Evolutionary conservation across 2,888 invertebrate genomes (phyloP), one percentile per base, ranked within the genome.

Genomic region (Ariolimax columbianus): DNA sequence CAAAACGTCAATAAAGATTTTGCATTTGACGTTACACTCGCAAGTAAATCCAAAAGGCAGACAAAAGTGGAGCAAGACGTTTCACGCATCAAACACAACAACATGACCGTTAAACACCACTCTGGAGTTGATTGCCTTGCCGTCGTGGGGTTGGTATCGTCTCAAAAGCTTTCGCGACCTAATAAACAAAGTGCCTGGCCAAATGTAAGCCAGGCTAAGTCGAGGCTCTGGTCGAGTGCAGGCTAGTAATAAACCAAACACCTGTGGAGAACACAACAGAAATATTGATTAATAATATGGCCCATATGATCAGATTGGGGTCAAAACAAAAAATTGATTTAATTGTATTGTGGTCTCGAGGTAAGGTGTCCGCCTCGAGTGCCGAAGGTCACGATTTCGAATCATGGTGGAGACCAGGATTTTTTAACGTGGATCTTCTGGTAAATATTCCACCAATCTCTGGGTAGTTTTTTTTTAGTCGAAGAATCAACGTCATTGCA

Each of bases 161-260:
- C 66, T 83, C 59, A 80, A 72, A 23, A 88, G 72, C 55, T 83
- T 87, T 51, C 75, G 72, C 63, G 86, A 86, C n/a, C 82, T 87
- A 59, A 87, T 59, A 85, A 91, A 91, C 17, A 92, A 51, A 40
- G 89, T 87, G 14, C 90, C 89, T n/a, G 93, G 93, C 93, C 93
- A 93, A 38, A 90, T 87, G 83, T 90, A 92, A 9, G 93, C 92
- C 30, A 91, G 70, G 77, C 92, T 91, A 40, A 90, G 84, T 83
- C 89, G 89, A 38, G 93, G 93, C 70, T 92, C 92, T 36, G 90
- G 86, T 40, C 91, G 90, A 11, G 93, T 93, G 84, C 92, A 93
- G 0, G 93, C 93, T n/a, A 93, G 83, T 33, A 93, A 88, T 89
- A 92, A 89, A 55, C 90, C 90, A 87, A 93, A 93, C 23, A 91